phyloP scores from a whole-genome alignment of 2,888 invertebrate genomes.

The Agrypnus murinus region DNA sequence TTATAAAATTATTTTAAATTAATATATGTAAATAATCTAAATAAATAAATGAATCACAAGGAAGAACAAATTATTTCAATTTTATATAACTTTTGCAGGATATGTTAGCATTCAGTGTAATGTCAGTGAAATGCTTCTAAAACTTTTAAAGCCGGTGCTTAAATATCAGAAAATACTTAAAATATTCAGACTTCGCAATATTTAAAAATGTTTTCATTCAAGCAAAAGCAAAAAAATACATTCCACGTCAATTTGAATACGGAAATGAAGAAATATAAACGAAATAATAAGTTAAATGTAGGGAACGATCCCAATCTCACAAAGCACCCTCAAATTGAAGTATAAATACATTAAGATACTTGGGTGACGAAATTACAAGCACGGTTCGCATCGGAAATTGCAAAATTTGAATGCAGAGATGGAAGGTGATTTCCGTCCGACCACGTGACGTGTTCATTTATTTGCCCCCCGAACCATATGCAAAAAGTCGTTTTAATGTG shows the following conservation, averaged over 20 bases:
- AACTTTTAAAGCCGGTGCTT: too few species aligned
- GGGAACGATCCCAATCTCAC: slow-evolving; percentile 53
- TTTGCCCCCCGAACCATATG: slow-evolving; percentile 49
- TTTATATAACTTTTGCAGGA: too few species aligned
- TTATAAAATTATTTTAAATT: too few species aligned
- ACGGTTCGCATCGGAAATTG: slow-evolving; percentile 70
- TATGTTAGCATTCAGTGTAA: too few species aligned
- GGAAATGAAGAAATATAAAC: slow-evolving; percentile 63
- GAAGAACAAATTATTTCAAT: too few species aligned
- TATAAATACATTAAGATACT: slow-evolving; percentile 68
- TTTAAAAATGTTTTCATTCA: too few species aligned
- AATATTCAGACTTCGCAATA: too few species aligned
- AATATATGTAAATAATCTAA: too few species aligned
- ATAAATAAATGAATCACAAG: too few species aligned
- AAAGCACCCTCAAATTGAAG: slow-evolving; percentile 63
- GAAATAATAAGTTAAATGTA: slow-evolving; percentile 59
- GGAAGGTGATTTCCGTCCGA: slow-evolving; percentile 66
- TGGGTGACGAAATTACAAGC: slow-evolving; percentile 66
- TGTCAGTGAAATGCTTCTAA: too few species aligned
- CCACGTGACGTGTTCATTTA: slow-evolving; percentile 64
- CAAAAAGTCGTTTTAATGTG: slow-evolving; percentile 57
- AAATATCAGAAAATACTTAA: too few species aligned
- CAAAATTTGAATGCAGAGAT: slow-evolving; percentile 69
- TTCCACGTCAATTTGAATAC: slow-evolving; percentile 4
- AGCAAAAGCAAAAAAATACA: too few species aligned